phyloP scores from a whole-genome alignment of 2,113 vertebrate genomes.

The Laterallus jamaicensis region DNA sequence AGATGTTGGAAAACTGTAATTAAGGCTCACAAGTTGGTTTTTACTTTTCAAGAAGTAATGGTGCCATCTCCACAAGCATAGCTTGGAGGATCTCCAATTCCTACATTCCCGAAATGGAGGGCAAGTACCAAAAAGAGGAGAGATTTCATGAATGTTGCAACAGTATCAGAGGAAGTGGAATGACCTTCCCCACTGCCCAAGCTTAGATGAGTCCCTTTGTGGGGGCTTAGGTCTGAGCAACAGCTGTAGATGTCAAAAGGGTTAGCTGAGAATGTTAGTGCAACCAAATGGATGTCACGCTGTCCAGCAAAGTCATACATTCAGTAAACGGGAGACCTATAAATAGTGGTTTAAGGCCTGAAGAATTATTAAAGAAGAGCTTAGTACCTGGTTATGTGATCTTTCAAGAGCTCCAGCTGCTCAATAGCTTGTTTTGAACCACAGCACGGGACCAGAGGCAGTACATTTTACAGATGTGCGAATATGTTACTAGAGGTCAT shows the following conservation, averaged over 20 bases:
- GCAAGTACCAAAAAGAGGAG: not conserved
- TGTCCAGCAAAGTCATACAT: not conserved
- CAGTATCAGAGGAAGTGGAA: not conserved
- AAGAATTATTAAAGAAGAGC: not conserved
- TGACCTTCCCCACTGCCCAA: not conserved
- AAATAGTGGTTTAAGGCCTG: not conserved
- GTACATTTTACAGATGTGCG: not conserved
- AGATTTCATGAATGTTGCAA: not conserved
- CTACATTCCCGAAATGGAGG: not conserved
- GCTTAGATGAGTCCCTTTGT: not conserved
- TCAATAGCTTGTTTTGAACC: conserved; percentile 18
- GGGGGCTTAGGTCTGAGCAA: not conserved
- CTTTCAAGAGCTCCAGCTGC: not conserved
- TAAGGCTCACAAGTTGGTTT: not conserved
- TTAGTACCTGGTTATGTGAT: not conserved
- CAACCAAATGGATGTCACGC: not conserved
- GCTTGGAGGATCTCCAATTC: not conserved
- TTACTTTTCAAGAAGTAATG: not conserved
- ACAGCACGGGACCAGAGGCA: not conserved
- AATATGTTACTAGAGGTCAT: not conserved
- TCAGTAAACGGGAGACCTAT: not conserved
- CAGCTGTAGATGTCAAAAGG: not conserved
- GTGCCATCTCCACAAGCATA: not conserved
- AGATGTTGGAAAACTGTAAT: not conserved
- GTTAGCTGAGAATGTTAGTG: not conserved